Evolutionary conservation across 2,888 invertebrate genomes (phyloP), one percentile per base, ranked within the genome.

Genomic region (Andrena trimmerana): DNA sequence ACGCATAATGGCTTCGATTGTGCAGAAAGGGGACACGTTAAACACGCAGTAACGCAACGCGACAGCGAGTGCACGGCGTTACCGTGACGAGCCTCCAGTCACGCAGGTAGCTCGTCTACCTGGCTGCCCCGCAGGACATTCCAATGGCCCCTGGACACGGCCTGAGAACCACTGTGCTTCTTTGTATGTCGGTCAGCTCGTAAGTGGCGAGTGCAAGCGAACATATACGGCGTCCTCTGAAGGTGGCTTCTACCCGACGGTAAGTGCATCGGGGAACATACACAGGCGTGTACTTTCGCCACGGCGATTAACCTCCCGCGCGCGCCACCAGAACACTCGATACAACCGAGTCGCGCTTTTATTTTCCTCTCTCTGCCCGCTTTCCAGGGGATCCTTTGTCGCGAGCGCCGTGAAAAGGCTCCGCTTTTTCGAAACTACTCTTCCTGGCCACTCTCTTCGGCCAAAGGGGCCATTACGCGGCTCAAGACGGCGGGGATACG

Each of bases 141-240:
- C 80, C 66, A 1, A 20, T 29, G 20, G 10, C 20, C n/a, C 1
- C n/a, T 13, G 24, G 4, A 3, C 24, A 10, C 20, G 0, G 31
- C 57, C 63, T 85, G 81, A 84, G 77, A 73, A 81, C 84, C 84
- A 3, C 72, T 27, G 67, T 20, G 57, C 70, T 77, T 42, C 81
- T 84, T 85, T 81, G 71, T 84, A 85, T 84, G 81, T 85, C 84
- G 84, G 85, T 85, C 84, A 84, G 60, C 75, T 13, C 65, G 72
- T 83, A 84, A 84, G 78, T 60, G 78, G 52, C 71, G 63, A 78
- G 68, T 29, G 70, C 27, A 67, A n/a, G 65, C 81, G 81, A 78
- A 52, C 67, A 57, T 62, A 48, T 33, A 65, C 71, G 27, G 57
- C 24, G 63, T 74, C 68, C 78, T 72, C 62, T 13, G 67, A 78